Base-by-base conservation (phyloP, 2,113 vertebrate genomes). In the Physeter macrocephalus region DNA sequence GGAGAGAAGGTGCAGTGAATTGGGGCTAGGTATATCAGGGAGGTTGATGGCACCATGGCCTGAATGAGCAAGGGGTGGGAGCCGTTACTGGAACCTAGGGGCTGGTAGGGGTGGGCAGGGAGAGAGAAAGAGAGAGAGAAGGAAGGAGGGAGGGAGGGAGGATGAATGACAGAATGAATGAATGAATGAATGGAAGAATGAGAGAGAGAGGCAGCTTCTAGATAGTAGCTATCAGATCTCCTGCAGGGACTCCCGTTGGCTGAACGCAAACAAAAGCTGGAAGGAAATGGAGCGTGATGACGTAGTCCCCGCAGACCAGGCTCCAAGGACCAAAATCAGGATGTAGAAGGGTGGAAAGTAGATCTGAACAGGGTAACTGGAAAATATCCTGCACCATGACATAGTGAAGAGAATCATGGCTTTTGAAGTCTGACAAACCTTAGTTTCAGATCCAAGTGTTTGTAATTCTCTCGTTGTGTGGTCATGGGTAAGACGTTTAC, bases 371-470 rank as follows among this genome's bases (percentile, higher is more conserved):
- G 39, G 46, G 36, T 23, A 59, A 64, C 46, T 12, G 34, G 64
- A 87, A 92, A 87, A 41, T 59, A 91, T 36, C 21, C 41, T 89
- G 15, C 7, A 36, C 15, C 43, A 9, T 57, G 61, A 39, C 20
- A 34, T 29, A 34, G 86, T 54, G n/a, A 21, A 80, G 93, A 89
- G 52, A 67, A 87, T 8, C 5, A 0, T 43, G 21, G 29, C 6
- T 61, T 93, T 57, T 66, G 36, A 83, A 92, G 46, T 62, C 31
- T 75, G 59, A 83, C 43, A 77, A 9, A 62, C 57, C n/a, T 78
- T 80, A 59, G 34, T 72, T 97, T 96, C 43, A 93, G 82, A 78
- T 62, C 11, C 21, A 89, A 61, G 18, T 67, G 54, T 83, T 82
- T 54, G 43, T 96, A 2, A 2, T 61, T 74, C 15, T 86, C 39